Conservation (phyloP, 2,113 vertebrate species). For the Apeltes quadracus region DNA sequence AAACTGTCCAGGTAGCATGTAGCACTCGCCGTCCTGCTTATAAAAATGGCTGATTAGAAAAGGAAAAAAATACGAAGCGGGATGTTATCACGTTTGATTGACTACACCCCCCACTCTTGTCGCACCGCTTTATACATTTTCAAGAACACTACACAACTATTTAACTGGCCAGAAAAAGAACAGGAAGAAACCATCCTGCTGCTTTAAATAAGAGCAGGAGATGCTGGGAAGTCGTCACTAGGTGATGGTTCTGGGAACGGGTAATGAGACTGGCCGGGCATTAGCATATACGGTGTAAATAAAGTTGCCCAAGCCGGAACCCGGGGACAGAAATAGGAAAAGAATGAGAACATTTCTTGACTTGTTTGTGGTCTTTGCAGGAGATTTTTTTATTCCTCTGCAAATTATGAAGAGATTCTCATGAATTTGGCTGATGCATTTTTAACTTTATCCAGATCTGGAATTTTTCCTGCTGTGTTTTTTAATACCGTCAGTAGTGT, state of each 20-base stretch:
- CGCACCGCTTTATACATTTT: not conserved
- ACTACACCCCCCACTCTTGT: not conserved
- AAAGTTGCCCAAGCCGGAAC: not conserved
- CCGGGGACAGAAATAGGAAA: not conserved
- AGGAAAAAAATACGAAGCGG: constrained; percentile 17
- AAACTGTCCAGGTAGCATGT: constrained; percentile 21
- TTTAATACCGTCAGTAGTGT: not conserved
- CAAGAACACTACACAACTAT: constrained; percentile 30
- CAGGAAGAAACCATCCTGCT: constrained; percentile 37
- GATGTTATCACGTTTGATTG: not conserved
- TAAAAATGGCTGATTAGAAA: constrained; percentile 25
- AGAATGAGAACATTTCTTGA: not conserved
- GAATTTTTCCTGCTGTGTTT: not conserved
- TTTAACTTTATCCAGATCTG: not conserved
- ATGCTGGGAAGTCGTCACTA: constrained; percentile 31
- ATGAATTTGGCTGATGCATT: constrained; percentile 13
- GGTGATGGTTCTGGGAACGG: constrained; percentile 31
- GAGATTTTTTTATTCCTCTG: constrained; percentile 12
- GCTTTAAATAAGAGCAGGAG: constrained; percentile 45
- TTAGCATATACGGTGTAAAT: constrained; percentile 35
- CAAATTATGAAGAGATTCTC: constrained; percentile 8
- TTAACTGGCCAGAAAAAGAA: constrained; percentile 30
- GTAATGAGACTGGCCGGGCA: constrained; percentile 26
- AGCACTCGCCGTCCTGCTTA: not conserved
- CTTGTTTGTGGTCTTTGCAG: not conserved